phyloP scores from a whole-genome alignment of 2,888 invertebrate genomes.

The Spatulosminthurus flaviceps region DNA sequence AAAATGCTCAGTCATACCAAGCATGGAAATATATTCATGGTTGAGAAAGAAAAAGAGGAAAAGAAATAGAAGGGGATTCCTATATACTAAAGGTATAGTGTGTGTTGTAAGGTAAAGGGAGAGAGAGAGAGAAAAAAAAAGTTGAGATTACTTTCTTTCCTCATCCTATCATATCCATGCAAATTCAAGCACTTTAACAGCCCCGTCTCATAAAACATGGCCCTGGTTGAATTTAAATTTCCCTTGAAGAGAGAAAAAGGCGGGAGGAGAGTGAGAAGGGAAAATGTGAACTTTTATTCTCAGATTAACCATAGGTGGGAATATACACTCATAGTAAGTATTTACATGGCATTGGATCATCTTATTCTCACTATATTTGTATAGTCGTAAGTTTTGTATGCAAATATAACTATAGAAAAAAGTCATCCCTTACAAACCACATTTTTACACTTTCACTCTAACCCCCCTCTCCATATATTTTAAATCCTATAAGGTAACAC shows the following conservation, averaged over 20 bases:
- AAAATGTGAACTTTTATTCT: conserved; percentile 41
- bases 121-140: conserved; percentile 24
- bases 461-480: background rate
- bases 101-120: too few relatives aligned
- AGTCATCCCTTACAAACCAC: background rate
- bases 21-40: background rate
- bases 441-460: background rate
- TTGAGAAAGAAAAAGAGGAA: background rate
- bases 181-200: conserved; percentile 54
- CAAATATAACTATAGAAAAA: background rate
- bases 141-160: conserved; percentile 54
- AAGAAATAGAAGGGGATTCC: too few relatives aligned
- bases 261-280: conserved; percentile 16
- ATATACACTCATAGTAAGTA: background rate
- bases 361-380: background rate
- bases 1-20: background rate
- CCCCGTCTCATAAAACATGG: conserved; percentile 53
- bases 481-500: background rate
- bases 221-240: conserved; percentile 53
- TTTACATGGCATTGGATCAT: conserved; percentile 14
- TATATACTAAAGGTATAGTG: background rate
- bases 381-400: too few relatives aligned
- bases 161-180: conserved; percentile 53
- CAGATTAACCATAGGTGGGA: conserved; percentile 35
- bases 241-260: conserved; percentile 36